Base-by-base conservation (phyloP, 2,113 vertebrate genomes). In the Paramormyrops kingsleyae region DNA sequence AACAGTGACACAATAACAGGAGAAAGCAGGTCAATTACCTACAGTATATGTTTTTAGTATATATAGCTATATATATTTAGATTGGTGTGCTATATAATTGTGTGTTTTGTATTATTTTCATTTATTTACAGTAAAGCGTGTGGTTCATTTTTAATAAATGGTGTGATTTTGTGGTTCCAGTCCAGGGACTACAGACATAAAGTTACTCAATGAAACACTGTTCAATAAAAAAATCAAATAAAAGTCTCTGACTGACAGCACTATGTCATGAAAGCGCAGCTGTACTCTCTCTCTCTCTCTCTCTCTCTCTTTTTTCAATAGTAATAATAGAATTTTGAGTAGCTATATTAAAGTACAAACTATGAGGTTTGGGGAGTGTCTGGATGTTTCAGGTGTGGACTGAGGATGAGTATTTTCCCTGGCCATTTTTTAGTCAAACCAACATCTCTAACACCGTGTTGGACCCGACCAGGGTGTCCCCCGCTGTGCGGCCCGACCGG, bases 51-150 rank as follows among this genome's bases (percentile, higher is more conserved):
- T 49, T n/a, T 84, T 86, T 86, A 27, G 12, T 50, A 27, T 27
- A 50, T 80, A 80, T 80, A 39, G 13, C 31, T 42, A 80, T 19
- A 74, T 74, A 80, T 39, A 39, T 39, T 80, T 17, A 39, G 35
- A 80, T 42, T 80, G 74, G 17, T 39, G 31, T 80, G 35, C 42
- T 80, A 80, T 42, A 42, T 39, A 5, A 80, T 8, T 80, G 74
- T 80, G 62, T 70, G n/a, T 80, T 80, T 80, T 80, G 74, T 80
- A 80, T 80, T 42, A 80, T 80, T 27, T 39, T 80, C 74, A 80
- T 80, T 31, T 19, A 80, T 80, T 80, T 42, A 80, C 74, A 42
- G 74, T 77, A 77, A 39, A 39, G 13, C 5, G 35, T 80, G 74
- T 80, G 62, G 62, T 80, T 80, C 15, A 80, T 80, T 80, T 80